These are phyloP conservation scores for Nasonia oneida DNA, from an alignment of 2,888 invertebrate genomes.

Conservation along the genomic window DNA sequence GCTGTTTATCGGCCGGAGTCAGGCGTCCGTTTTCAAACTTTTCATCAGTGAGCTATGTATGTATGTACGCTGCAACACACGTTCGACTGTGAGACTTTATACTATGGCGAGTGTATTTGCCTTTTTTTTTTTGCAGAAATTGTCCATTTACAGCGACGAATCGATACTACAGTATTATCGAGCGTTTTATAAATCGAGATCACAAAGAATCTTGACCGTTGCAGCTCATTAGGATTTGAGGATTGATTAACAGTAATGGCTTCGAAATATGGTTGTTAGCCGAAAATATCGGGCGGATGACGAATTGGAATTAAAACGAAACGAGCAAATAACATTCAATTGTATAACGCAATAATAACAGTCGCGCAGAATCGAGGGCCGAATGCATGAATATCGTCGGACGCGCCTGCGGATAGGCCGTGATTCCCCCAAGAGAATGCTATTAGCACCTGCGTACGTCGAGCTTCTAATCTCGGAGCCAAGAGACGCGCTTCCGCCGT, in stretches of 20 bases:
- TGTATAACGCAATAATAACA: not conserved
- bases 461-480: not conserved
- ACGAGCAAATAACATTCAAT: no score
- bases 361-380: not conserved
- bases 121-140: not conserved
- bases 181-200: not conserved
- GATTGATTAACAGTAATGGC: not conserved
- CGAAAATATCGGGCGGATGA: not conserved
- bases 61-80: no score
- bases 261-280: not conserved
- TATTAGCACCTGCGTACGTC: constrained; percentile 27
- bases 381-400: not conserved
- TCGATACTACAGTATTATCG: not conserved
- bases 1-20: constrained; percentile 75
- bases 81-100: not conserved
- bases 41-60: not conserved
- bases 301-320: no score
- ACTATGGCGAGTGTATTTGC: not conserved
- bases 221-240: not conserved
- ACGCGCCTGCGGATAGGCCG: not conserved
- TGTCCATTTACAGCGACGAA: no score
- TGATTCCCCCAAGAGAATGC: constrained; percentile 30
- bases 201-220: not conserved
- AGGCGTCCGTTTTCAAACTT: constrained; percentile 63
- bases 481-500: no score